Evolutionary conservation across 2,797 vertebrate species (phyloP).

Genomic region (Notoglanidium macrostoma): DNA sequence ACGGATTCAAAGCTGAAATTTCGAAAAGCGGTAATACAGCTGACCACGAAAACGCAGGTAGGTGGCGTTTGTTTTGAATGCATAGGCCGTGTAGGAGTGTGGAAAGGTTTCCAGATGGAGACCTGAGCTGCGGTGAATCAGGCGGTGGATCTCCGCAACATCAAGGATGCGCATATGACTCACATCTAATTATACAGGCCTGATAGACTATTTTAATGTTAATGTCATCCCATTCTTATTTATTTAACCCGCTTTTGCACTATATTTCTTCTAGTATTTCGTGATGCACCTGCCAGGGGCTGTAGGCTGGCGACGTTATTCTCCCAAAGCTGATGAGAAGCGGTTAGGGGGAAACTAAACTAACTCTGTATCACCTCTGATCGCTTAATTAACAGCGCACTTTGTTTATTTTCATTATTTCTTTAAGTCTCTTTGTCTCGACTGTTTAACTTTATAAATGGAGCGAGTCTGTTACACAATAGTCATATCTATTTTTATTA

Average conservation of each 20-base stretch:
- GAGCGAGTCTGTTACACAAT: background rate
- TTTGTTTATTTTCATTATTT: background rate
- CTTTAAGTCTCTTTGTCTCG: background rate
- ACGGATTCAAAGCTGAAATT: slow-evolving; percentile 95
- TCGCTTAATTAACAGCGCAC: background rate
- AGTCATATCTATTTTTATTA: background rate
- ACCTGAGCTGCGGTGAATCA: slow-evolving; percentile 35
- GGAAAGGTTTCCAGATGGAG: slow-evolving; percentile 28
- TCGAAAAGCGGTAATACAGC: slow-evolving; percentile 96
- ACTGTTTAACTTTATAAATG: background rate
- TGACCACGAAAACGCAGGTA: slow-evolving; percentile 98
- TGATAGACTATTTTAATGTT: background rate
- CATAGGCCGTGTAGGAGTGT: background rate
- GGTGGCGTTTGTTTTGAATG: slow-evolving; percentile 10
- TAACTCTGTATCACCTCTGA: background rate
- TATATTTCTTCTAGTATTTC: background rate
- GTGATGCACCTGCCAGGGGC: background rate
- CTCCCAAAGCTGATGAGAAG: background rate
- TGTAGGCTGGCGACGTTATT: background rate
- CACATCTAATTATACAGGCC: background rate
- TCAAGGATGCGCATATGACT: slow-evolving; percentile 47
- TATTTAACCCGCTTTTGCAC: background rate
- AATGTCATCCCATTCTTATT: background rate
- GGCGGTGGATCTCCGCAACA: slow-evolving; percentile 54
- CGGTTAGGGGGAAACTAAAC: background rate